Evolutionary conservation across 2,888 invertebrate genomes (phyloP), one percentile per base, ranked within the genome.

Genomic region (Phalera bucephala): DNA sequence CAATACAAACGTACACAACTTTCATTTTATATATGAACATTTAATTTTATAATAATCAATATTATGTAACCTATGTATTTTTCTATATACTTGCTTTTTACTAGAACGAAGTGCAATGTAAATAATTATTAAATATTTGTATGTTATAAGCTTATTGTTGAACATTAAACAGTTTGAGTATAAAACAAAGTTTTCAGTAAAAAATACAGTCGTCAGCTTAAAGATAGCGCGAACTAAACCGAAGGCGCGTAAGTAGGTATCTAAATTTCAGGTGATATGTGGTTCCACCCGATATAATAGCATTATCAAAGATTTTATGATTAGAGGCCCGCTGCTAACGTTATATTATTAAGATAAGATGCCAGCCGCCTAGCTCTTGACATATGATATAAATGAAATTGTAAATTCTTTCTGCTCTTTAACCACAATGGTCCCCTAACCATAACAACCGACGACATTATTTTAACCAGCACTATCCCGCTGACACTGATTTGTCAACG

Each of bases 1-100:
- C 64, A 67, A 60, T 71, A 76, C 64, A 76, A 78, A 80, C 75
- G 67, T 80, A 78, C 76, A 75, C 74, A 77, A 73, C 68, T 76
- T 59, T 72, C 52, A 53, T 45, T 48, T 59, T 63, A 58, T 56
- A 71, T 72, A 73, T 75, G 77, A 79, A 81, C 73, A 76, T 79
- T 53, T 40, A 45, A 51, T 54, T 51, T 43, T 46, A 57, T 46
- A 34, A 49, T 55, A 60, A 58, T 66, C 64, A 60, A 54, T 54
- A 57, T 66, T 58, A 66, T 60, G 60, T 61, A 66, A 75, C 60
- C 62, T 78, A 77, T 55, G 45, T 64, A 61, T 56, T 51, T 66
- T 68, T 76, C 37, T 29, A 48, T 52, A 59, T 47, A 34, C 36
- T 58, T 55, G 64, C 69, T 63, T 70, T 70, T 58, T 57, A 64